Base-by-base conservation (phyloP, 2,113 vertebrate genomes). In the Ciconia maguari region DNA sequence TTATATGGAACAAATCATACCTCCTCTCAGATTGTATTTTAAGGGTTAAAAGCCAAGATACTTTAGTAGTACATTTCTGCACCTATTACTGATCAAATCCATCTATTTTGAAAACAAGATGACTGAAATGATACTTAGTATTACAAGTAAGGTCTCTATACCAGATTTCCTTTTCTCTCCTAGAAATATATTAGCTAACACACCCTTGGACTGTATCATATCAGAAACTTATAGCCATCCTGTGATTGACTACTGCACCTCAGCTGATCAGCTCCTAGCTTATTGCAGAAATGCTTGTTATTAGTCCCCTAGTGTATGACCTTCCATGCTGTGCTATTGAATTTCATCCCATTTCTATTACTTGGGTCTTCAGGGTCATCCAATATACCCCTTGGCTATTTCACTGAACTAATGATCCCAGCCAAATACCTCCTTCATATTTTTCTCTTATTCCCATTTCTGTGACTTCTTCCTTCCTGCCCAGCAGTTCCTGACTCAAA, bases 291-390 rank as follows among this genome's bases (percentile, higher is more conserved):
- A 75, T 34, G 57, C 54, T 92, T 69, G 76, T 74, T 94, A 81
- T 86, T 78, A 89, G 55, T 86, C 18, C 80, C 57, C n/a, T 80
- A 54, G 68, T 71, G 18, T n/a, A 75, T 48, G 85, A 94, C 85
- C 80, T 83, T 88, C 84, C 42, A 71, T 41, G n/a, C 30, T 69
- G 26, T 57, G 51, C 86, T 96, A 68, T 87, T 90, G 83, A 87
- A 89, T 96, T 96, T 91, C 90, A 96, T 90, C 72, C 76, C 61
- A 76, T 61, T 92, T 95, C 91, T 87, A 94, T 97, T 94, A 87
- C 77, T 68, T 71, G 69, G 93, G 65, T 79, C 83, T 62, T 95
- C 0, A 5, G 44, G 83, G 94, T 94, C 94, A 97, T 79, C 65
- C 84, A 76, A 64, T 86, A 94, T 44, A 93, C n/a, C 51, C 30